Conservation (phyloP, 2,797 vertebrate genomes). For the Dryobates pubescens region DNA sequence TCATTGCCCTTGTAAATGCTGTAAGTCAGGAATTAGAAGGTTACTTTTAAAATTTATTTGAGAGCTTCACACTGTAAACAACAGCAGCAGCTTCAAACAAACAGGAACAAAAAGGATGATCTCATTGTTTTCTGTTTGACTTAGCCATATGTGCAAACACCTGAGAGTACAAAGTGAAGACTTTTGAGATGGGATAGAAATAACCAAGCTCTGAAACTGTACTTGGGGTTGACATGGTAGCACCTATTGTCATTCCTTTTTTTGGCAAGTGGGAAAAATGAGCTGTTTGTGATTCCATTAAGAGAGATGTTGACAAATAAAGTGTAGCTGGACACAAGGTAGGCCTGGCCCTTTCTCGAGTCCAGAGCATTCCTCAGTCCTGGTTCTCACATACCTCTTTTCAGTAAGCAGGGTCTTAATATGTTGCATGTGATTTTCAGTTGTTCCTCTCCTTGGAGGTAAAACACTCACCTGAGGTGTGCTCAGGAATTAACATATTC, state of each 20-base stretch:
- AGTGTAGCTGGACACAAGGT: too few species aligned
- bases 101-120: not conserved
- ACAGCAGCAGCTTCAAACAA: not conserved
- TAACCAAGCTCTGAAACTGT: not conserved
- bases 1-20: not conserved
- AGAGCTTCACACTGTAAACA: not conserved
- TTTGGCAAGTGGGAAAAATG: not conserved
- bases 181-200: not conserved
- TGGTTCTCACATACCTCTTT: not conserved
- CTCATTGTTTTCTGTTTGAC: not conserved
- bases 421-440: not conserved
- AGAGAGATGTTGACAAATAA: not conserved
- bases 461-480: not conserved
- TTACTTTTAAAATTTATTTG: not conserved
- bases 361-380: not conserved
- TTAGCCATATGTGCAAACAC: not conserved
- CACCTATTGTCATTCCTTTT: not conserved
- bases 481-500: not conserved
- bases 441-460: not conserved
- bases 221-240: not conserved
- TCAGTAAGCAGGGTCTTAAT: not conserved
- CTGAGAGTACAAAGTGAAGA: not conserved
- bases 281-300: not conserved
- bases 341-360: not conserved
- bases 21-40: not conserved